Evolutionary conservation across 92 coral and sea anemone species (phyloP), one percentile per base, ranked within the genome.

Genomic region (Siderastrea radians): DNA sequence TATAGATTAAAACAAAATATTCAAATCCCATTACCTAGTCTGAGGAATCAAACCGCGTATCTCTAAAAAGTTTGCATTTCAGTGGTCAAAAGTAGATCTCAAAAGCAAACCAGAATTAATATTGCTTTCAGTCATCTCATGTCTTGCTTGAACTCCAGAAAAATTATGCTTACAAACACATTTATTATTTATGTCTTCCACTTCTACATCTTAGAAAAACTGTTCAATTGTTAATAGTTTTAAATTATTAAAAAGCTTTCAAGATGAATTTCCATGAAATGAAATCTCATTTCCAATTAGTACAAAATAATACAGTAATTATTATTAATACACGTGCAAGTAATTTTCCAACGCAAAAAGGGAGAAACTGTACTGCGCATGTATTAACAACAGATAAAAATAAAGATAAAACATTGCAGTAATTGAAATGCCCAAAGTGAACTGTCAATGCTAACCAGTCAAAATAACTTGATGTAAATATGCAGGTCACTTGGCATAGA

Each of bases 141-240:
- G 43, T 44, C 48, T 48, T 38, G 74, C 54, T 1, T 44, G 3
- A 47, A 46, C 4, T 50, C 12, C 50, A 52, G 74, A 49, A 72
- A 53, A 72, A 15, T 47, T 9, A 59, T 63, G 53, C 81, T 62
- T 84, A 50, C 72, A 74, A 84, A 75, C 81, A 84, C 68, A 68
- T 72, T 45, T 49, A 71, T 72, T 83, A 74, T 84, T 74, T 7
- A 78, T 74, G n/a, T 47, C 70, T 51, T 74, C 64, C 48, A 79
- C 10, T 79, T 79, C 72, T 48, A 79, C 6, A 19, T 26, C 59
- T 48, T 5, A 78, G 26, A 78, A 79, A 64, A 79, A 61, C 48
- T 13, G 46, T 62, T 78, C 45, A 8, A 62, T 47, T 78, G 70
- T 47, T 78, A 17, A 60, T 60, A n/a, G 59, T 38, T 26, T 19